phyloP scores from a whole-genome alignment of 2,797 vertebrate species.

The Rhinatrema bivittatum region DNA sequence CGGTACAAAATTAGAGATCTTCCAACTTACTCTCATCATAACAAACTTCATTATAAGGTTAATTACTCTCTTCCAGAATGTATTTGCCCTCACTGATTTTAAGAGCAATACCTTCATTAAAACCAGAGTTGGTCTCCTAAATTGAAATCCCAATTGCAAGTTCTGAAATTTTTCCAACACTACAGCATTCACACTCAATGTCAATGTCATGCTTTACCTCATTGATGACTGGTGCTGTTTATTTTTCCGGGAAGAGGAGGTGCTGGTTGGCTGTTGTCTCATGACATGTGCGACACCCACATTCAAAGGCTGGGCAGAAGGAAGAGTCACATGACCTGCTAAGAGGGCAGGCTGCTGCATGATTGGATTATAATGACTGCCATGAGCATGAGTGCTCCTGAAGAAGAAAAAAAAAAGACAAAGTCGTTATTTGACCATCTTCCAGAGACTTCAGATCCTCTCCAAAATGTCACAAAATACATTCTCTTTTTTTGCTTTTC shows the following conservation, averaged over 20 bases:
- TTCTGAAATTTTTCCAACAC: too few relatives aligned
- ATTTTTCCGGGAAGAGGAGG: constrained; percentile 78
- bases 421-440: background rate
- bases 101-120: too few relatives aligned
- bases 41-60: too few relatives aligned
- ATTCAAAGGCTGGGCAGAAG: constrained; percentile 87
- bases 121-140: too few relatives aligned
- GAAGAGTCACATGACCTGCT: constrained; percentile 85
- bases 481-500: too few relatives aligned
- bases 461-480: accelerated
- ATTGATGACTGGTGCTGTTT: constrained; percentile 86
- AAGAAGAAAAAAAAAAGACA: background rate
- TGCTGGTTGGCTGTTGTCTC: constrained; percentile 81
- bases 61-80: too few relatives aligned
- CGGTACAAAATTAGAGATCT: too few relatives aligned
- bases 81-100: too few relatives aligned
- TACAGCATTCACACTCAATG: too few relatives aligned
- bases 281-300: constrained; percentile 96
- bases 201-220: constrained; percentile 74
- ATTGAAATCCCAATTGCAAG: too few relatives aligned
- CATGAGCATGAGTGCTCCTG: constrained; percentile 89
- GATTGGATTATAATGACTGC: constrained; percentile 97
- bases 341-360: constrained; percentile 95
- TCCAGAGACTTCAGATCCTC: background rate
- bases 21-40: too few relatives aligned